Base-by-base conservation (phyloP, 2,797 vertebrate species). In the Graptemys geographica region DNA sequence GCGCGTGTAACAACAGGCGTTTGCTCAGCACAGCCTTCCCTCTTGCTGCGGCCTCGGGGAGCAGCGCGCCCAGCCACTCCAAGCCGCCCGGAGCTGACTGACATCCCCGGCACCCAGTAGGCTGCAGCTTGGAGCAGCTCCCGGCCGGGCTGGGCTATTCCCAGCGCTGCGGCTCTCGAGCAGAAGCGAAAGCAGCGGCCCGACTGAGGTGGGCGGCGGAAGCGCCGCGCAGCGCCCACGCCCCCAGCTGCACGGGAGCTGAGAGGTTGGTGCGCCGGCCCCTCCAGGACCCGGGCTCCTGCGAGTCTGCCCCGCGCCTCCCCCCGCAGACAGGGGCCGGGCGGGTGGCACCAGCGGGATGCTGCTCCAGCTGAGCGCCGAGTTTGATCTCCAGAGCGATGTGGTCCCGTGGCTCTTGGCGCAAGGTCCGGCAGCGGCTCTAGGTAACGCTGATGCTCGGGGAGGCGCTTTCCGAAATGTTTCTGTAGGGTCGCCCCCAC, bases 371-470 rank as follows among this genome's bases (percentile, higher is more conserved):
- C 95, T 98, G 76, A 84, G 82, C 18, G 47, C 92, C 52, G 84
- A 84, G 25, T 98, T 98, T 80, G 97, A 98, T 3, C 96, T 96
- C 37, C 82, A 41, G 37, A 80, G 85, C 87, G 98, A 98, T 79
- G 98, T 98, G 94, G 86, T 86, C 10, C 97, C 98, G 3, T 95
- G 97, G 97, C 91, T 98, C 53, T 81, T 84, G 28, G 81, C 80
- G 31, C 95, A 27, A 72, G 80, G 59, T 41, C 78, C 82, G 56
- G 72, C 92, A 47, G 33, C 82, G 79, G 94, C 97, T 69, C 79
- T 49, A 89, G 96, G 95, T 94, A 96, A 89, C 16, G 10, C n/a
- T 3, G 11, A 3, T 7, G 31, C 47, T 5, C 19, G 81, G 53
- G 21, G 53, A 47, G 56, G 28, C 41, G 41, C 12, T 9, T 49